Evolutionary conservation across 1,140 invertebrate species (phyloP), one percentile per base, ranked within the genome.

Genomic region (Drosophila athabasca): DNA sequence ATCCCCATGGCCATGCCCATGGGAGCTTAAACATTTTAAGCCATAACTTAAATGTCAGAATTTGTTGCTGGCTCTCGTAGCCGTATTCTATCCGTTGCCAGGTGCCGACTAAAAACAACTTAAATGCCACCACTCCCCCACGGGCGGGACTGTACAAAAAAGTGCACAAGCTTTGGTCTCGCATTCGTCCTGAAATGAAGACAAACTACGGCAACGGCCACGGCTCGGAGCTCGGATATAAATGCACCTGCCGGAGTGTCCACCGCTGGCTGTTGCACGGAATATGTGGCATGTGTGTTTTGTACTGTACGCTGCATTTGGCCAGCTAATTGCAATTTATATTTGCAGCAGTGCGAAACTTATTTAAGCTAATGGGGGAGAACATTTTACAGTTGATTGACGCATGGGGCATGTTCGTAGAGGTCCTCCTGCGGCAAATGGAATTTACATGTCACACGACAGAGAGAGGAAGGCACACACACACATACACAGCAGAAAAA

Each of bases 31-130:
- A 78, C 59, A 78, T 82, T 87, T 82, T 85, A 82, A 85, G 81
- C 81, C 82, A 87, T 85, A 75, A 87, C 81, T 87, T 87, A 78
- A 81, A 81, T 73, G 78, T 78, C 76, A 68, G 64, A 81, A 77
- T 81, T 72, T 82, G 55, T 61, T 51, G 44, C 50, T 11, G 31
- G 31, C 31, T 5, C 24, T 26, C 24, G 31, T 8, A 31, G 50
- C 72, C 24, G 24, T 66, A 66, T 39, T 45, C 11, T 31, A 41
- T 29, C 59, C 70, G n/a, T 29, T 39, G 41, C 29, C 69, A 75
- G 71, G 69, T 67, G 70, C 61, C 39, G 65, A 65, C 82, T 80
- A 77, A 77, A 84, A 87, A 75, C 83, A 82, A 82, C 82, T 87
- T 85, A 85, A 87, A 81, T 82, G 77, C 65, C 69, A 45, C 69